These are phyloP conservation scores for Hylomyscus alleni DNA, from an alignment of 2,797 vertebrate genomes.

Conservation along the genomic window DNA sequence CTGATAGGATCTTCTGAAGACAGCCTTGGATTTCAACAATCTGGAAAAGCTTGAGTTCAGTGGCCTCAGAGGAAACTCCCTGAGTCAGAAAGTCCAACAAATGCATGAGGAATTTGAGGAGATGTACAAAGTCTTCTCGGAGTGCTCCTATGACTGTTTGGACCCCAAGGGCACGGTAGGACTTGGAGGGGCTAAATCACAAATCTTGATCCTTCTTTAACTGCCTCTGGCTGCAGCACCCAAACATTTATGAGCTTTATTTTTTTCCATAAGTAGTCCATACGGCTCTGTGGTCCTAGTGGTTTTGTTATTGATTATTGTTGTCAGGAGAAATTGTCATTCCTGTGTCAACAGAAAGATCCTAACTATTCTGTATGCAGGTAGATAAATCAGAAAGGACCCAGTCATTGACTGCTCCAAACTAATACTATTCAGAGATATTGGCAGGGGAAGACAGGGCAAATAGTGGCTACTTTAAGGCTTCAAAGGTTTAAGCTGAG, in stretches of 20 bases:
- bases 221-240: neutral
- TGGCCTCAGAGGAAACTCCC: conserved; percentile 91
- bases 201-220: neutral
- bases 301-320: neutral
- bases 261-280: conserved; percentile 1
- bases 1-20: conserved; percentile 91
- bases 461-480: neutral
- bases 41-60: conserved; percentile 95
- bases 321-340: neutral
- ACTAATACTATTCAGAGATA: neutral
- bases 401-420: neutral
- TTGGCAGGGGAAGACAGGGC: neutral
- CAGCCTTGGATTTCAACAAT: conserved; percentile 92
- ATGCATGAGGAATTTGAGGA: conserved; percentile 93
- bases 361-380: neutral
- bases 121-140: conserved; percentile 89
- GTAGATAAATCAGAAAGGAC: neutral
- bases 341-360: neutral
- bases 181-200: neutral
- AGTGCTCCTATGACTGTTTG: conserved; percentile 92
- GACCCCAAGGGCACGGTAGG: conserved; percentile 91
- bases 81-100: conserved; percentile 92
- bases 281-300: neutral
- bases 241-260: neutral
- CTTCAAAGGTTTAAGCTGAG: neutral